Evolutionary conservation across 2,888 invertebrate genomes (phyloP), one percentile per base, ranked within the genome.

Genomic region (Hemistola chrysoprasaria): DNA sequence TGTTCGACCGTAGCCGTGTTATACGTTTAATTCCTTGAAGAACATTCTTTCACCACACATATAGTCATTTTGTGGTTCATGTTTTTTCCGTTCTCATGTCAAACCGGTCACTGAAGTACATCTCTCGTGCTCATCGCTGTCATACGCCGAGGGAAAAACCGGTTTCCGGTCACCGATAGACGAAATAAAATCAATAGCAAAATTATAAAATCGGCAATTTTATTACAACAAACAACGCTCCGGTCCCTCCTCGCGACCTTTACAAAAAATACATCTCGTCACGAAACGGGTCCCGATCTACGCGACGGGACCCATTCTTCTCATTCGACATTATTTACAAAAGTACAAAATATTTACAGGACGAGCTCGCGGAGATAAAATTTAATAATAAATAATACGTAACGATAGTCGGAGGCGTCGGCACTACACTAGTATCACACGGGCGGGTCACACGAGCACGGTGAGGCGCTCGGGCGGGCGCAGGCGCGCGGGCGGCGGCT

Each of bases 391-490:
- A 78, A 78, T 78, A 77, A 35, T 20, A 0, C 11, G 8, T 8
- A 56, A 56, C 56, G 52, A 43, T 44, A 45, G 47, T 47, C 40
- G 35, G 39, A 24, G 45, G 40, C 46, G 47, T 23, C 33, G 40
- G 39, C 32, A 50, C 47, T 46, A 59, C 56, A 64, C 62, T 67
- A 69, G 68, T 69, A 69, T 70, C 69, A 71, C 72, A 62, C 64
- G 50, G 45, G 49, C 31, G 21, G 41, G 47, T 71, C 73, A 82
- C 59, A 86, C 84, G 53, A 85, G 79, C 72, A 85, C 82, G 46
- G 85, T 84, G 73, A 86, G 83, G 37, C 84, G 80, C 72, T 85
- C 84, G 65, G 82, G 76, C 49, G 62, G 68, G 63, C 54, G 70
- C 62, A 53, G 62, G 66, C 46, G 46, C 32, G 42, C 27, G 36